Evolutionary conservation across 1,140 invertebrate genomes (phyloP).

Genomic region (Oryctes rhinoceros): DNA sequence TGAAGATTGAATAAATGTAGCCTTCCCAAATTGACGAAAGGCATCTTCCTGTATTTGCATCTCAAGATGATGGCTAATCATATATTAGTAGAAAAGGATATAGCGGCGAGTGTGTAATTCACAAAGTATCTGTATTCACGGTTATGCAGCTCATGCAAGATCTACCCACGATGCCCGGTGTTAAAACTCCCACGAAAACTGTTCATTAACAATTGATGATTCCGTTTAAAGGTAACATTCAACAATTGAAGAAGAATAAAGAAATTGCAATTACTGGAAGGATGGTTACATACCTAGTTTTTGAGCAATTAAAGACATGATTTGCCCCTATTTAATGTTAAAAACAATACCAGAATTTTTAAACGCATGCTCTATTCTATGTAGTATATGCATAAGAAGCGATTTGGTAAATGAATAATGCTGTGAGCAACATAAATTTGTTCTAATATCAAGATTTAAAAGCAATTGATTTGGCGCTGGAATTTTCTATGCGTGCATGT

Average conservation of each 20-base stretch:
- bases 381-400: neutral
- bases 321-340: neutral
- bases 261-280: neutral
- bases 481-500: too few species aligned
- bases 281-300: neutral
- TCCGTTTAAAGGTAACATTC: neutral
- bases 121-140: too few species aligned
- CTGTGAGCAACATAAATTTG: too few species aligned
- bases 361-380: neutral
- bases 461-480: too few species aligned
- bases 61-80: too few species aligned
- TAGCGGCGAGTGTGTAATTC: too few species aligned
- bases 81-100: too few species aligned
- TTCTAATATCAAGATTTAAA: too few species aligned
- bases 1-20: too few species aligned
- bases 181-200: neutral
- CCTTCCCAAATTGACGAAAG: too few species aligned
- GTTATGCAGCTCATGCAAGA: neutral
- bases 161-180: conserved; percentile 14
- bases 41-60: too few species aligned
- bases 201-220: neutral
- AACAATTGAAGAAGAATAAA: conserved; percentile 2
- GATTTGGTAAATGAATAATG: too few species aligned
- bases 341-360: neutral
- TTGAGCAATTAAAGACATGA: neutral